phyloP scores from a whole-genome alignment of 30 jellyfish, hydroid and myxozoan genomes.

The Aurelia coerulea region DNA sequence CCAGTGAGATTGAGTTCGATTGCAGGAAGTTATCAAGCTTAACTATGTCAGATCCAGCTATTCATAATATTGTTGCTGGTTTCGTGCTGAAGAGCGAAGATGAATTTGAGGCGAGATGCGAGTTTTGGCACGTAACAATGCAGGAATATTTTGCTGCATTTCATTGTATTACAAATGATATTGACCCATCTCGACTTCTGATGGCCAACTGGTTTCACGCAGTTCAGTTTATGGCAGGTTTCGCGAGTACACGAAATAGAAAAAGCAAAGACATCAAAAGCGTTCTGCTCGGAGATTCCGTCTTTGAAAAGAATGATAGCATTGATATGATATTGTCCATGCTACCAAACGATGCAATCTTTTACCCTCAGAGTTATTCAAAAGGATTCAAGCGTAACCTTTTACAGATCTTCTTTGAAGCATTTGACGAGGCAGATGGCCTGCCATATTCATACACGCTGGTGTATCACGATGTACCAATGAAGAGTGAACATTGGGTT shows the following conservation, averaged over 20 bases:
- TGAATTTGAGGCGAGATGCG: neutral
- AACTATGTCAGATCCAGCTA: neutral
- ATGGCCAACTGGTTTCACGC: neutral
- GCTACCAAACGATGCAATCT: neutral
- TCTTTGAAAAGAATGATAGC: neutral
- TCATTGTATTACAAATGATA: neutral
- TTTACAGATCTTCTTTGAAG: neutral
- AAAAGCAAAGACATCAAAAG: neutral
- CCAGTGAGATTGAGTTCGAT: neutral
- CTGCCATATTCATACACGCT: neutral
- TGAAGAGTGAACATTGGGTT: too few species aligned
- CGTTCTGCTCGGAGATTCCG: neutral
- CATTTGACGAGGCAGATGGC: neutral
- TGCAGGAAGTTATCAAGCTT: neutral
- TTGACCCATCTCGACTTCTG: neutral
- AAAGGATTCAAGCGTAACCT: too few species aligned
- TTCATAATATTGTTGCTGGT: neutral
- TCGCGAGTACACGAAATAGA: neutral
- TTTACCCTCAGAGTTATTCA: neutral
- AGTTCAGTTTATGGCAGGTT: conserved; percentile 5
- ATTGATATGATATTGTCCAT: neutral
- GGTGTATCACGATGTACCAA: too few species aligned
- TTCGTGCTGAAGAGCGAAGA: neutral
- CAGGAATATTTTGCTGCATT: neutral
- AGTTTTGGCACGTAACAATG: neutral